phyloP scores from a whole-genome alignment of 2,797 vertebrate genomes.

The Hafferia zeledoni region DNA sequence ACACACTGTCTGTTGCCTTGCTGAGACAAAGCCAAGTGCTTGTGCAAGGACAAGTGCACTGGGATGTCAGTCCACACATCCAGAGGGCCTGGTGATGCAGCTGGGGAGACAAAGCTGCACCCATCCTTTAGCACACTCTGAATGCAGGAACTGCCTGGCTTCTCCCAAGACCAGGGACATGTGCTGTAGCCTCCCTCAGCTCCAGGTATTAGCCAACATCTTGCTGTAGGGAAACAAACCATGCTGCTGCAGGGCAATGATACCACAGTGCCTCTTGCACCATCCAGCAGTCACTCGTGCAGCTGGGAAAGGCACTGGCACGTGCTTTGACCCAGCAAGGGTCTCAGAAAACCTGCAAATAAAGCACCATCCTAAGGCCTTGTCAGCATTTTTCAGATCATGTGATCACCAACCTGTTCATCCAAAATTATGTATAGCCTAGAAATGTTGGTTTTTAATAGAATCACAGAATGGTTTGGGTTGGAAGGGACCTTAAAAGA shows the following conservation, averaged over 20 bases:
- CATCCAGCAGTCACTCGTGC: neutral
- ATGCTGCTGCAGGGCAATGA: neutral
- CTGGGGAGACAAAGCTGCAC: neutral
- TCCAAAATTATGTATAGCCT: neutral
- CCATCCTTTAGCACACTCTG: neutral
- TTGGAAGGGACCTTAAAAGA: neutral
- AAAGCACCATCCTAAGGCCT: neutral
- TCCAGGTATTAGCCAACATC: neutral
- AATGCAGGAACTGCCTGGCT: neutral
- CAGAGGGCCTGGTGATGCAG: neutral
- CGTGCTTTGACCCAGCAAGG: neutral
- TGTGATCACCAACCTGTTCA: neutral
- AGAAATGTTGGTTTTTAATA: neutral
- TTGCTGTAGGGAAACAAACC: neutral
- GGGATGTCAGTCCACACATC: neutral
- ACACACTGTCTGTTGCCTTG: neutral
- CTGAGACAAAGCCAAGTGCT: neutral
- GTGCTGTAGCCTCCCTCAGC: neutral
- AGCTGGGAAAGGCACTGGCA: neutral
- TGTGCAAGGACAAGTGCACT: neutral
- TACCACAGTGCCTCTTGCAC: neutral
- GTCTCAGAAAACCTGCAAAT: neutral
- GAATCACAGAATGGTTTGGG: neutral
- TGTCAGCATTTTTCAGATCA: neutral
- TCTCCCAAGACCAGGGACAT: neutral